Conservation (phyloP, 2,113 vertebrate species). For the Castor canadensis region DNA sequence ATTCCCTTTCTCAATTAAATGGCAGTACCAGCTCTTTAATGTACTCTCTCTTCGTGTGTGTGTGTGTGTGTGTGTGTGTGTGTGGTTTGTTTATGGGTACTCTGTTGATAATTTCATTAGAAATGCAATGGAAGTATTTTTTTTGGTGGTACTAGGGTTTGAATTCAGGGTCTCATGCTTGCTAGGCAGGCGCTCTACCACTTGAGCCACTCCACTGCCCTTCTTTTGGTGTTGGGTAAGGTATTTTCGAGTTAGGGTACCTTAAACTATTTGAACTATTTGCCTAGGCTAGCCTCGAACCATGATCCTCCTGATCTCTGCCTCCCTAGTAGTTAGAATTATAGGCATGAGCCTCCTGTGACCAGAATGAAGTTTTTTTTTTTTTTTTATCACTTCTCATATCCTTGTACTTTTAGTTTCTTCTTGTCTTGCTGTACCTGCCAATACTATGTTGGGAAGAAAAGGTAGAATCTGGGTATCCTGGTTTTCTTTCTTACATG, state of each 20-base stretch:
- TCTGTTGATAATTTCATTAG: conserved; percentile 31
- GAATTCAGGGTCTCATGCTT: too few species aligned
- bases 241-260: too few species aligned
- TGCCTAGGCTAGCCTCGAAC: too few species aligned
- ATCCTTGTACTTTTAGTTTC: neutral
- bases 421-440: neutral
- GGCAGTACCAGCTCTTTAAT: neutral
- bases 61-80: neutral
- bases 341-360: too few species aligned
- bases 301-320: too few species aligned
- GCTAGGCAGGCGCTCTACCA: too few species aligned
- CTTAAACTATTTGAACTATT: too few species aligned
- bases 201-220: too few species aligned
- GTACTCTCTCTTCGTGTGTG: neutral
- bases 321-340: too few species aligned
- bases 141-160: too few species aligned
- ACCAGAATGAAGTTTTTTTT: neutral
- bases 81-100: neutral
- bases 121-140: neutral
- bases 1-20: neutral
- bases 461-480: neutral
- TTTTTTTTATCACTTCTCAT: too few species aligned
- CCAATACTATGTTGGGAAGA: neutral
- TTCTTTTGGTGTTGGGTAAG: too few species aligned
- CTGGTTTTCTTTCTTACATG: neutral